A percentile compares a stretch with the other conserved stretches of the same genome.
Conservation (phyloP, 2,888 invertebrate genomes). For the Agriopis marginaria region DNA sequence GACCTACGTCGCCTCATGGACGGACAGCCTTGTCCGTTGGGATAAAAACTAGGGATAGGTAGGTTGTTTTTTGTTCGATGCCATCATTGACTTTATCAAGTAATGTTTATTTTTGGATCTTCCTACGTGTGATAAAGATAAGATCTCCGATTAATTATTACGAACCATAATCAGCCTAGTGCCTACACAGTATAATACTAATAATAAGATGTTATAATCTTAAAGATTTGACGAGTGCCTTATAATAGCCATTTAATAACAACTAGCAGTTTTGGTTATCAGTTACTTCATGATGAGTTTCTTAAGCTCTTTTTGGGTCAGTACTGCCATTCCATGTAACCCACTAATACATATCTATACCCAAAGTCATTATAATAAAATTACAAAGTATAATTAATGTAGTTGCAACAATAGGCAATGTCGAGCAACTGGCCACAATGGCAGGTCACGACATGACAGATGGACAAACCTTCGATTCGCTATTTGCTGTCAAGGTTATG, state of each 20-base stretch:
- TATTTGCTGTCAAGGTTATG: constrained; percentile 60
- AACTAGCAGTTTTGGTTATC: too few species aligned
- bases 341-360: background rate
- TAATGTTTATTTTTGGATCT: constrained; percentile 33
- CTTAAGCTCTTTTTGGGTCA: too few species aligned
- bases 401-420: constrained; percentile 51
- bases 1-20: background rate
- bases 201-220: background rate
- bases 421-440: constrained; percentile 58
- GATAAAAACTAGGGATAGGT: constrained; percentile 25
- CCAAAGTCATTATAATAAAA: constrained; percentile 40
- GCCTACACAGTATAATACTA: constrained; percentile 7
- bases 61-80: constrained; percentile 34
- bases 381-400: constrained; percentile 55
- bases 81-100: constrained; percentile 27
- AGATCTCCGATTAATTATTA: constrained; percentile 18
- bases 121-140: constrained; percentile 21
- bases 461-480: constrained; percentile 59
- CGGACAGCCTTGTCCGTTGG: background rate
- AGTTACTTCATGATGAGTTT: too few species aligned
- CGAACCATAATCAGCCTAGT: background rate
- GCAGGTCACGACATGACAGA: constrained; percentile 59
- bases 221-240: too few species aligned
- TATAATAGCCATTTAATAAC: too few species aligned
- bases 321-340: too few species aligned